Evolutionary conservation across 2,113 vertebrate genomes (phyloP).

Genomic region (Thunnus maccoyii): DNA sequence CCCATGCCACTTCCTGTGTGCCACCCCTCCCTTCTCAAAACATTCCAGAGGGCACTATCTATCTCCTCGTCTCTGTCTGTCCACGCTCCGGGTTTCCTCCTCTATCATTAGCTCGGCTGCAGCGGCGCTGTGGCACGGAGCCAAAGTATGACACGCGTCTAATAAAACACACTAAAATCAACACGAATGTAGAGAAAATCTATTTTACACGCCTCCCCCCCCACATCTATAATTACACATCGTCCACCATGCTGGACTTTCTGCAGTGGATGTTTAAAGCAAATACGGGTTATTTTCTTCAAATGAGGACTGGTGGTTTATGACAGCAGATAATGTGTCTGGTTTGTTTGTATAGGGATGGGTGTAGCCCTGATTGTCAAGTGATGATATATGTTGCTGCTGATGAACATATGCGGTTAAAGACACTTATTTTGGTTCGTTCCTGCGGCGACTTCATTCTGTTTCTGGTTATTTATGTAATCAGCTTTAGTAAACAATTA

Average conservation of each 20-base stretch:
- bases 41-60: slow-evolving; percentile 64
- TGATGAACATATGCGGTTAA: slow-evolving; percentile 33
- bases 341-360: slow-evolving; percentile 29
- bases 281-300: not conserved
- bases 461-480: not conserved
- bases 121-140: slow-evolving; percentile 14
- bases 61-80: slow-evolving; percentile 44
- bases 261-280: not conserved
- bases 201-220: not conserved
- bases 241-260: not conserved
- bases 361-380: slow-evolving; percentile 17
- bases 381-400: slow-evolving; percentile 10
- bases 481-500: not conserved
- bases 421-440: not conserved
- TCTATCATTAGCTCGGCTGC: slow-evolving; percentile 49
- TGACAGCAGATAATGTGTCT: not conserved
- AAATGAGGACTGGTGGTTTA: not conserved
- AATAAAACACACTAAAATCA: not conserved
- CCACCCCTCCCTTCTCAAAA: slow-evolving; percentile 61
- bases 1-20: slow-evolving; percentile 70
- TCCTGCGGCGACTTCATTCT: not conserved
- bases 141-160: slow-evolving; percentile 40
- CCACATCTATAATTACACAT: not conserved
- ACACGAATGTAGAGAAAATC: not conserved
- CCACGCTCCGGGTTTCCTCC: slow-evolving; percentile 53